These are phyloP conservation scores for Salarias fasciatus DNA, from an alignment of 2,797 vertebrate species.

Conservation along the genomic window DNA sequence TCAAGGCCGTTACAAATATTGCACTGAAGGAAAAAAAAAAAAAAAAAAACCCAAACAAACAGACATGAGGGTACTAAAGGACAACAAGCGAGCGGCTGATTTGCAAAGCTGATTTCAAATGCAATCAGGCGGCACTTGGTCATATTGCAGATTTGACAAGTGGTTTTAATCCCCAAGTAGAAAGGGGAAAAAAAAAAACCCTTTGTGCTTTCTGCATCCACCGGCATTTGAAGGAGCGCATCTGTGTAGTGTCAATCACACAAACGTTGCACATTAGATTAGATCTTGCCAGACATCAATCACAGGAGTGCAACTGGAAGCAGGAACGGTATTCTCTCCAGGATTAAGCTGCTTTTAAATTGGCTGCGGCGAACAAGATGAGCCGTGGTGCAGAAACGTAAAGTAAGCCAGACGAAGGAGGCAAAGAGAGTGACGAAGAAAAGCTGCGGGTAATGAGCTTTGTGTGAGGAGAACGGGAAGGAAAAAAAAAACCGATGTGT, in stretches of 20 bases:
- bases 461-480: conserved; percentile 42
- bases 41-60: too few species aligned
- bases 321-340: conserved; percentile 67
- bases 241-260: conserved; percentile 75
- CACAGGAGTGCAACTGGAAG: conserved; percentile 61
- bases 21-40: neutral
- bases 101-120: conserved; percentile 65
- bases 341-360: conserved; percentile 82
- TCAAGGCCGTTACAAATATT: conserved; percentile 31
- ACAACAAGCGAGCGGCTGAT: conserved; percentile 43
- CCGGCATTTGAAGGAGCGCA: conserved; percentile 42
- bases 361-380: conserved; percentile 75
- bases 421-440: conserved; percentile 26
- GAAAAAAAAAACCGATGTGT: conserved; percentile 51
- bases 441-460: conserved; percentile 68
- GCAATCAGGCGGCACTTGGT: conserved; percentile 62
- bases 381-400: conserved; percentile 63
- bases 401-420: conserved; percentile 65
- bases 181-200: conserved; percentile 21
- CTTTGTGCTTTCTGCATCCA: conserved; percentile 46
- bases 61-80: too few species aligned
- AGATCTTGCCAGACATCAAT: conserved; percentile 78
- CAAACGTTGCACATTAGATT: conserved; percentile 68
- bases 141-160: conserved; percentile 49
- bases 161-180: conserved; percentile 7